Evolutionary conservation across 2,797 vertebrate genomes (phyloP).

Genomic region (Cirrhinus molitorella): DNA sequence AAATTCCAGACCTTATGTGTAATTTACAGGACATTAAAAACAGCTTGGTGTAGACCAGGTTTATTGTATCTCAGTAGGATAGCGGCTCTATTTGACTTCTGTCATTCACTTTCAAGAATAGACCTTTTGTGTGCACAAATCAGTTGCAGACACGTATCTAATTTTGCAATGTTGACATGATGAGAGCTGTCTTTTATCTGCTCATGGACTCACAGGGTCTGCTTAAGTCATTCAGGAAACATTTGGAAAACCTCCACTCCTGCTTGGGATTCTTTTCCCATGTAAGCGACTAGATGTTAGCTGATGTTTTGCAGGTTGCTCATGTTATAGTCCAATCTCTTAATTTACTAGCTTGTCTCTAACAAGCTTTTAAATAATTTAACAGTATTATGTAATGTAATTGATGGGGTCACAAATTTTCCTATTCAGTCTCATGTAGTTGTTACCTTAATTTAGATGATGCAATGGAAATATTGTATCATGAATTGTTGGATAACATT

Average conservation of each 20-base stretch:
- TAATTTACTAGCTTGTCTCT: neutral
- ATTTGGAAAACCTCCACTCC: constrained; percentile 37
- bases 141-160: constrained; percentile 19
- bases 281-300: constrained; percentile 15
- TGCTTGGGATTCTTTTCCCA: constrained; percentile 19
- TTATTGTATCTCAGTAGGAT: constrained; percentile 6
- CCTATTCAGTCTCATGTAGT: neutral
- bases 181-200: constrained; percentile 52
- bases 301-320: neutral
- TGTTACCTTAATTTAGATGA: constrained; percentile 5
- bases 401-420: constrained; percentile 3
- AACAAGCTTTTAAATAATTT: constrained; percentile 8
- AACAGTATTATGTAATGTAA: neutral
- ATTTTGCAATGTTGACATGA: constrained; percentile 37
- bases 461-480: neutral
- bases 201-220: constrained; percentile 40
- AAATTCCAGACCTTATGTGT: constrained; percentile 36
- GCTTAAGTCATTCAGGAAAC: constrained; percentile 46
- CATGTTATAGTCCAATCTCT: neutral
- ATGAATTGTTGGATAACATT: neutral
- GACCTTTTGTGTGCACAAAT: constrained; percentile 36
- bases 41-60: constrained; percentile 19
- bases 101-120: constrained; percentile 17
- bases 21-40: constrained; percentile 22
- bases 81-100: neutral